Conservation (phyloP, 2,888 invertebrate genomes). For the Camponotus fellah region DNA sequence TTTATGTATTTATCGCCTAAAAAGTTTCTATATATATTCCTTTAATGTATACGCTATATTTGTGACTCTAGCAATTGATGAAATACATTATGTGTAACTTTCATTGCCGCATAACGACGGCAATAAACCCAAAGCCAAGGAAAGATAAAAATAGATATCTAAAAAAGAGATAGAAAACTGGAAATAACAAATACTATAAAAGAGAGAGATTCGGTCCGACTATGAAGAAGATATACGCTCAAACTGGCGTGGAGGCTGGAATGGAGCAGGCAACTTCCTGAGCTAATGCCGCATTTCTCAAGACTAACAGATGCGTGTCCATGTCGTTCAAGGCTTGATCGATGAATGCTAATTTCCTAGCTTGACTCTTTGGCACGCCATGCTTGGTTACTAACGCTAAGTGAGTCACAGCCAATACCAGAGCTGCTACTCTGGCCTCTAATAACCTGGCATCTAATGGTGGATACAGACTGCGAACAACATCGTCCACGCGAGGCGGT, state of each 20-base stretch:
- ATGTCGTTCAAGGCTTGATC: constrained; percentile 89
- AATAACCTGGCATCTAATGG: constrained; percentile 90
- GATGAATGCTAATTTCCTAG: constrained; percentile 87
- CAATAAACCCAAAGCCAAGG: constrained; percentile 30
- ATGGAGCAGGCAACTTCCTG: constrained; percentile 86
- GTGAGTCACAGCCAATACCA: constrained; percentile 90
- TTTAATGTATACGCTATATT: neutral
- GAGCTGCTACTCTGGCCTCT: constrained; percentile 90
- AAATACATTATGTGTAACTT: neutral
- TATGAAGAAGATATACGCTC: constrained; percentile 31
- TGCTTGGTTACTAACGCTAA: constrained; percentile 89
- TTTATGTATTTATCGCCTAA: neutral
- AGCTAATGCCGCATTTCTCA: constrained; percentile 87
- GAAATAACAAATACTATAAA: constrained; percentile 46
- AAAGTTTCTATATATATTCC: neutral
- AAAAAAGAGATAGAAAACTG: too few relatives aligned
- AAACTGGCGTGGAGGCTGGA: constrained; percentile 84
- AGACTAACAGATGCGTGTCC: constrained; percentile 88
- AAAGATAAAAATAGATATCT: constrained; percentile 1
- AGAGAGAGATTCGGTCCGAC: constrained; percentile 5
- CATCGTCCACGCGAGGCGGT: constrained; percentile 90
- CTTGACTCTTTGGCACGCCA: constrained; percentile 86
- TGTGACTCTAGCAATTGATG: constrained; percentile 10
- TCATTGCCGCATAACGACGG: neutral
- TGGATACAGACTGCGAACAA: constrained; percentile 91